Conservation (phyloP, 2,888 invertebrate genomes). For the Melieria crassipennis region DNA sequence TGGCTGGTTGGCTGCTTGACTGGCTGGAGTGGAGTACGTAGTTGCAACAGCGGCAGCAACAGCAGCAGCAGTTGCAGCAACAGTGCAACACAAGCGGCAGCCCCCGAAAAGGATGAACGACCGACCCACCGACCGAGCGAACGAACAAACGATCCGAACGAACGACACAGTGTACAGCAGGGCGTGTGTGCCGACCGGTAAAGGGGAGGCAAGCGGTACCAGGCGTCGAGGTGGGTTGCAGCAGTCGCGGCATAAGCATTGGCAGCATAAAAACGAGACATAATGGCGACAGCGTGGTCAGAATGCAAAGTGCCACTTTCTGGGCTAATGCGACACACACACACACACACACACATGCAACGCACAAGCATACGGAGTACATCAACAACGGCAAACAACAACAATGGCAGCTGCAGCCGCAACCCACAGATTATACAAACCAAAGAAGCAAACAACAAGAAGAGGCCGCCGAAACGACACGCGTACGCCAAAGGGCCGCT, state of each 20-base stretch:
- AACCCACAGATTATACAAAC: constrained; percentile 11
- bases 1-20: constrained; percentile 24
- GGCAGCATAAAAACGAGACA: constrained; percentile 39
- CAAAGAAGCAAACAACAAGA: no score
- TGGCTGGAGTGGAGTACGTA: no score
- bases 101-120: constrained; percentile 30
- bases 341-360: background rate
- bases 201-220: background rate
- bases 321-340: constrained; percentile 6
- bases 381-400: background rate
- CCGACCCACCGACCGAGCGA: constrained; percentile 19
- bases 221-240: background rate
- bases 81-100: constrained; percentile 21
- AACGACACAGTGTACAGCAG: background rate
- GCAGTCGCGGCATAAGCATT: background rate
- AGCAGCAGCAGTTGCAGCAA: constrained; percentile 32
- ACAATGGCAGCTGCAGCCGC: constrained; percentile 31
- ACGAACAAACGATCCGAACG: background rate
- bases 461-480: no score
- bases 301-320: constrained; percentile 19
- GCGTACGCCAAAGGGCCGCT: no score
- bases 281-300: constrained; percentile 37
- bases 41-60: background rate
- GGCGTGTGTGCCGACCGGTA: background rate
- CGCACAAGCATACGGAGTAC: background rate